A percentile compares a stretch with the other conserved stretches of the same genome.
Evolutionary conservation across 2,113 vertebrate species (phyloP).

Genomic region (Benitochromis conjunctus): DNA sequence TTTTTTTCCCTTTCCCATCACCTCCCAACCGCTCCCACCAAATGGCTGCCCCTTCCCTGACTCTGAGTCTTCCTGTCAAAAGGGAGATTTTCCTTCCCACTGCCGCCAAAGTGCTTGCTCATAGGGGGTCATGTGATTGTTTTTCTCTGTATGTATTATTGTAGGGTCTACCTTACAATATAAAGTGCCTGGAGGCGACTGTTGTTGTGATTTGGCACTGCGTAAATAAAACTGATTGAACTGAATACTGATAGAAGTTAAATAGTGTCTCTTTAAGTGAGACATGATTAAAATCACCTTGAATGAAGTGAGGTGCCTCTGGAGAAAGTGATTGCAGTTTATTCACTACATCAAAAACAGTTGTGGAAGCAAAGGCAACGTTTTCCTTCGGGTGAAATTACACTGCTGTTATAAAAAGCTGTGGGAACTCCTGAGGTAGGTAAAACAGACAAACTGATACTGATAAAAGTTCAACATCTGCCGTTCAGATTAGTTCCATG

Average conservation of each 20-base stretch:
- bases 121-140: background rate
- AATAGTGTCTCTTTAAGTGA: background rate
- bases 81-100: background rate
- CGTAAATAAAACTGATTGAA: background rate
- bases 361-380: too few relatives aligned
- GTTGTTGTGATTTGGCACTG: background rate
- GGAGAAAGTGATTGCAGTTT: background rate
- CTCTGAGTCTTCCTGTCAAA: accelerated
- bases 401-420: background rate
- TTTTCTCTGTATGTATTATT: background rate
- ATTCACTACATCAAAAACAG: background rate
- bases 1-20: too few relatives aligned
- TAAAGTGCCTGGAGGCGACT: background rate
- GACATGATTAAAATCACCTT: background rate
- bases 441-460: background rate
- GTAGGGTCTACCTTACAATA: background rate
- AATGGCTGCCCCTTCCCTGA: background rate
- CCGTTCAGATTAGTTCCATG: background rate
- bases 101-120: accelerated
- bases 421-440: background rate
- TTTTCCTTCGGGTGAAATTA: background rate
- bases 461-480: background rate
- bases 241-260: background rate
- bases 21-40: accelerated
- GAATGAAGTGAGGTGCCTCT: background rate